A percentile compares a stretch with the other conserved stretches of the same genome.
Evolutionary conservation across 2,113 vertebrate genomes (phyloP).

Genomic region (Perca flavescens): DNA sequence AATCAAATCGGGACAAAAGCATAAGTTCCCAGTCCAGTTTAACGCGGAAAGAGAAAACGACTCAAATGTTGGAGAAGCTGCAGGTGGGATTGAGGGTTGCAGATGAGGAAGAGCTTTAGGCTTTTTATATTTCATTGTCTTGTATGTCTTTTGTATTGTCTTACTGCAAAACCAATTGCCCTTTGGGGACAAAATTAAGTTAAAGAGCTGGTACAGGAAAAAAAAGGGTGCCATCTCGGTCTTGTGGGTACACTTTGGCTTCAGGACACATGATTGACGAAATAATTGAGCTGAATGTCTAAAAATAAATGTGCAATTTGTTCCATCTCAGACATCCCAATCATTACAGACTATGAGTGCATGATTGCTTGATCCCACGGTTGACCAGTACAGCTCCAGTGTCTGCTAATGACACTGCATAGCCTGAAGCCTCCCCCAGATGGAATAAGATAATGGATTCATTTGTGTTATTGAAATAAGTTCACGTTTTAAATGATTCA

Average conservation of each 20-base stretch:
- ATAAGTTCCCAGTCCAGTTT: too few relatives aligned
- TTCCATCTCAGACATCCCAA: neutral
- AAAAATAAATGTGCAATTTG: neutral
- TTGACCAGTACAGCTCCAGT: neutral
- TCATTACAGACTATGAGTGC: neutral
- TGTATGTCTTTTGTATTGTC: too few relatives aligned
- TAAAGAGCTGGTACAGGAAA: neutral
- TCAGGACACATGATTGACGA: neutral
- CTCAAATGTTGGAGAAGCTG: neutral
- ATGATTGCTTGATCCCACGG: neutral
- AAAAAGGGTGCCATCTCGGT: neutral
- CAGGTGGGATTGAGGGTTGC: neutral
- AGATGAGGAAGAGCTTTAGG: neutral
- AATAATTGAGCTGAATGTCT: neutral
- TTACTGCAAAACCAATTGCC: too few relatives aligned
- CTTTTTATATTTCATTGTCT: too few relatives aligned
- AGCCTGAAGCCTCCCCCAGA: neutral
- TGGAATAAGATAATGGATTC: neutral
- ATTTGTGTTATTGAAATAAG: neutral
- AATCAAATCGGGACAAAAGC: too few relatives aligned
- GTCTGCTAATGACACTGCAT: neutral
- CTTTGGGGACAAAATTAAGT: too few relatives aligned
- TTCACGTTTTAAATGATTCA: slow-evolving; percentile 1
- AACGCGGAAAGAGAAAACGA: neutral
- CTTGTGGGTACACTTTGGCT: neutral